phyloP scores from a whole-genome alignment of 2,797 vertebrate species.

The Arremon brunneinucha region DNA sequence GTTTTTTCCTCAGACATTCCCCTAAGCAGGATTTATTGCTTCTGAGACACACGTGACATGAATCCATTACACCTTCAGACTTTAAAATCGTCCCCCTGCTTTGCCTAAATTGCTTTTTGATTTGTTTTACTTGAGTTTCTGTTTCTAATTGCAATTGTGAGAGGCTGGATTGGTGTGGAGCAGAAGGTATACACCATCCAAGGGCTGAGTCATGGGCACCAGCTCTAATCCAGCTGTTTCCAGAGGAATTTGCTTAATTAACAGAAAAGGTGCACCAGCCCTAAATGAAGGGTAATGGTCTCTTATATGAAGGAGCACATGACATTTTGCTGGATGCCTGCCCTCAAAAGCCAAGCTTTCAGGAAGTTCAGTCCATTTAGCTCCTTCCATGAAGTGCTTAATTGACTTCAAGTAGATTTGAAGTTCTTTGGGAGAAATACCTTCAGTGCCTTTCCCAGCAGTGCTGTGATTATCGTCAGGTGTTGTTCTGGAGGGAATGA shows the following conservation, averaged over 20 bases:
- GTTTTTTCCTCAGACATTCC: conserved; percentile 58
- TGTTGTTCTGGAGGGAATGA: background rate
- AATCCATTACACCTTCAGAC: conserved; percentile 54
- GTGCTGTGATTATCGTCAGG: background rate
- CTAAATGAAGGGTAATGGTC: accelerated
- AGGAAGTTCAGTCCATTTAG: background rate
- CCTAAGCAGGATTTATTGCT: conserved; percentile 74
- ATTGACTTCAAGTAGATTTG: background rate
- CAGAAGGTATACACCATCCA: background rate
- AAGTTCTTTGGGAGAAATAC: background rate
- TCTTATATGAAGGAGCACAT: background rate
- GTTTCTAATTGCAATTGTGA: background rate
- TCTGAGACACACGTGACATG: conserved; percentile 62
- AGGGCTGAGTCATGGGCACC: background rate
- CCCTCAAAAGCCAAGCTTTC: background rate
- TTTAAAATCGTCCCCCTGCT: background rate
- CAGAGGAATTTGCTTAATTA: background rate
- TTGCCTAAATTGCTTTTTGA: background rate
- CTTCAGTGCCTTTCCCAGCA: background rate
- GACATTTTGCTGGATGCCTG: background rate
- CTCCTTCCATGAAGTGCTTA: background rate
- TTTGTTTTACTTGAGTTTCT: background rate
- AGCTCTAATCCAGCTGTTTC: background rate
- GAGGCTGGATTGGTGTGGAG: background rate
- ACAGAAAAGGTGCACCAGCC: background rate